These are phyloP conservation scores for Harpalus rufipes DNA, from an alignment of 2,888 invertebrate genomes.

Conservation along the genomic window DNA sequence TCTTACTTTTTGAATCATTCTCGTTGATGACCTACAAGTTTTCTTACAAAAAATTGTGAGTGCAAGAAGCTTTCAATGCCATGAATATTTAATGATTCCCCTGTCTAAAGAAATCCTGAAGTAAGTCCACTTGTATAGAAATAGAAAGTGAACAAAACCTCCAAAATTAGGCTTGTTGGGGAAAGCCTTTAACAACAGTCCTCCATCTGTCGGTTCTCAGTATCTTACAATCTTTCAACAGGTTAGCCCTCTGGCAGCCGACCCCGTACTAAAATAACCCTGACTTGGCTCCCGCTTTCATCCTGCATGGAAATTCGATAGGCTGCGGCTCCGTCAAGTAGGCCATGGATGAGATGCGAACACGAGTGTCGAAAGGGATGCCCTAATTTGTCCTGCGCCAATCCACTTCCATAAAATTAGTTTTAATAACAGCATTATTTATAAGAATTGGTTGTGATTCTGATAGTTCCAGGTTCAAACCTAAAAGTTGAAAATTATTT, in stretches of 20 bases:
- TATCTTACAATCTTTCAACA: slow-evolving; percentile 32
- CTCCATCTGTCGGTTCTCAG: slow-evolving; percentile 13
- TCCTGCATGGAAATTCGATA: slow-evolving; percentile 33
- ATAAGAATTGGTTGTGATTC: too few relatives aligned
- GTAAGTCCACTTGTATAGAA: neutral
- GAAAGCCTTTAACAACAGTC: slow-evolving; percentile 4
- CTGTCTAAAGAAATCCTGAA: neutral
- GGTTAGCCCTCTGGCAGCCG: neutral
- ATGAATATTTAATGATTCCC: neutral
- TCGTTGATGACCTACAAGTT: too few relatives aligned
- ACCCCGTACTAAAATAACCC: neutral
- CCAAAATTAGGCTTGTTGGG: slow-evolving; percentile 2
- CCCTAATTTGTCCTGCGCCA: neutral
- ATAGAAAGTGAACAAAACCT: slow-evolving; percentile 10
- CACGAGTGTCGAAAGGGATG: neutral
- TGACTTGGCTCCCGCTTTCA: neutral
- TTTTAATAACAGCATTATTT: too few relatives aligned
- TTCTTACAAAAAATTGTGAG: too few relatives aligned
- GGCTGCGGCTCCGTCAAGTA: slow-evolving; percentile 24
- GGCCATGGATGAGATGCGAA: slow-evolving; percentile 8
- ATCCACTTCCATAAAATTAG: neutral
- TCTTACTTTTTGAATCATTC: too few relatives aligned
- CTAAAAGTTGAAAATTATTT: too few relatives aligned
- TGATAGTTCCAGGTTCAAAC: too few relatives aligned
- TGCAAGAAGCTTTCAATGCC: neutral